Evolutionary conservation across 1,140 invertebrate species (phyloP).

Genomic region (Aricia agestis): DNA sequence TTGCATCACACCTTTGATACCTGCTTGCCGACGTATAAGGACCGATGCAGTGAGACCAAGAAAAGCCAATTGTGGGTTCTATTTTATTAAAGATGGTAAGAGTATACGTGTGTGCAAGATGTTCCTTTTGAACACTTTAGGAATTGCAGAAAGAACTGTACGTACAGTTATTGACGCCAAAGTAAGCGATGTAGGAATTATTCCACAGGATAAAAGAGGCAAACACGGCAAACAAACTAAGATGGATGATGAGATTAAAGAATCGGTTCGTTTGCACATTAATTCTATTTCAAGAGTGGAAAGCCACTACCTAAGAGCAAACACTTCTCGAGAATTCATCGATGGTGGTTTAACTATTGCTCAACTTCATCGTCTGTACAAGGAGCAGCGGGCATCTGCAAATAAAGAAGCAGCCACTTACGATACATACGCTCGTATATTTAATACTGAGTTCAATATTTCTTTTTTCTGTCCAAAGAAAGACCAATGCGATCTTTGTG

Average conservation of each 20-base stretch:
- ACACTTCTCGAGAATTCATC: constrained; percentile 43
- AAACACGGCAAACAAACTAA: constrained; percentile 46
- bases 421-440: constrained; percentile 39
- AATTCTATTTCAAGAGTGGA: constrained; percentile 48
- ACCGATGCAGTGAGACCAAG: not conserved
- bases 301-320: constrained; percentile 45
- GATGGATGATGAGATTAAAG: constrained; percentile 36
- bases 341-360: constrained; percentile 46
- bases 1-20: constrained; percentile 4
- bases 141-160: not conserved
- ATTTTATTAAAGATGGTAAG: constrained; percentile 5
- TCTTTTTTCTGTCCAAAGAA: constrained; percentile 36
- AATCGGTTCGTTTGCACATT: constrained; percentile 44
- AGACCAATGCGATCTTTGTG: constrained; percentile 29
- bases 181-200: not conserved
- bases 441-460: constrained; percentile 37
- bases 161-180: too few relatives aligned
- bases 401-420: constrained; percentile 35
- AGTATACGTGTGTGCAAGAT: not conserved
- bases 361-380: constrained; percentile 36
- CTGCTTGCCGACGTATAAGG: not conserved
- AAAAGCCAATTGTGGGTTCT: constrained; percentile 8
- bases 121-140: constrained; percentile 6
- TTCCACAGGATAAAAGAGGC: constrained; percentile 28
- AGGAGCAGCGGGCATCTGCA: too few relatives aligned